A percentile compares a stretch with the other conserved stretches of the same genome.
Conservation (phyloP, 2,888 invertebrate genomes). For the Leucophora obtusa region DNA sequence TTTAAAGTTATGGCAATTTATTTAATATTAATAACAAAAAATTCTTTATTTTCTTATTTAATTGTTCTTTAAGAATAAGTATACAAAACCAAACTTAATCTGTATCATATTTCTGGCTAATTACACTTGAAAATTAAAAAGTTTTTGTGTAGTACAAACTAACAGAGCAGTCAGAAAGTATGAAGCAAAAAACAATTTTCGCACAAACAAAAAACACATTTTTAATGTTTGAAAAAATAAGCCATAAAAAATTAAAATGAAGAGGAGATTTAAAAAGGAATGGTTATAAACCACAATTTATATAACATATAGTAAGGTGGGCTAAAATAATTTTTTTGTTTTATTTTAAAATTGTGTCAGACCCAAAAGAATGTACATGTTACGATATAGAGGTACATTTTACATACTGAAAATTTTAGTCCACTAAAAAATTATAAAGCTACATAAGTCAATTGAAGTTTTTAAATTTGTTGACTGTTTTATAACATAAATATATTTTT, state of each 20-base stretch:
- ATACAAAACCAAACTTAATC: slow-evolving; percentile 57
- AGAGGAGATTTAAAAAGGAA: background rate
- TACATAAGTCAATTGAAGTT: too few relatives aligned
- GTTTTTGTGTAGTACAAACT: slow-evolving; percentile 13
- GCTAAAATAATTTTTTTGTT: too few relatives aligned
- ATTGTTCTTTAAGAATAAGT: slow-evolving; percentile 60
- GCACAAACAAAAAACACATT: slow-evolving; percentile 1
- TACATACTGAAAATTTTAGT: too few relatives aligned
- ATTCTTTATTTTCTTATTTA: slow-evolving; percentile 35
- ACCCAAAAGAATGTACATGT: too few relatives aligned
- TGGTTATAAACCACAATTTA: slow-evolving; percentile 9
- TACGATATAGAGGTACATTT: too few relatives aligned
- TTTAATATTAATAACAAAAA: slow-evolving; percentile 22
- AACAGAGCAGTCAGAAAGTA: background rate
- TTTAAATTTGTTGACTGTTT: too few relatives aligned
- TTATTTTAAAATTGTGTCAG: too few relatives aligned
- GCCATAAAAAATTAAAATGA: slow-evolving; percentile 10
- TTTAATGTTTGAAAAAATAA: slow-evolving; percentile 31
- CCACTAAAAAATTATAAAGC: too few relatives aligned
- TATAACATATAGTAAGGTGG: too few relatives aligned
- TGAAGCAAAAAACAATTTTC: background rate
- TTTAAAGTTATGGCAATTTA: slow-evolving; percentile 28
- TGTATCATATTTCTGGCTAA: slow-evolving; percentile 67
- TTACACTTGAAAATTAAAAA: slow-evolving; percentile 66
- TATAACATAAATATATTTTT: too few relatives aligned